Conservation (phyloP, 2,113 vertebrate genomes). For the Dicaeum eximium region DNA sequence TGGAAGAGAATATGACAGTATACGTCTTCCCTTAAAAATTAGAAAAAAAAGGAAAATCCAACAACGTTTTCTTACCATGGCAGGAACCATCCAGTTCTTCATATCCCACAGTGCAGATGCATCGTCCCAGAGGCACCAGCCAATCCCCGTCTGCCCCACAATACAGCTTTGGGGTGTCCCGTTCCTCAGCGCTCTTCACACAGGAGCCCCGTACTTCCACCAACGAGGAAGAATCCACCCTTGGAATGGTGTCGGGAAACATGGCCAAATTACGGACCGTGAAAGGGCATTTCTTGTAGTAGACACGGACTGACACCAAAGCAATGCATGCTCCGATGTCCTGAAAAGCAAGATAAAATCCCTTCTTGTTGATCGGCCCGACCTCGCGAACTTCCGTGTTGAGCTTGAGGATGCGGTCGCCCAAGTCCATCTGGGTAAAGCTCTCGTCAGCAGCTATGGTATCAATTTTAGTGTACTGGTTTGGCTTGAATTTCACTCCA, state of each 20-base stretch:
- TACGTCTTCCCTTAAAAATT: not conserved
- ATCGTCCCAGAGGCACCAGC: slow-evolving; percentile 91
- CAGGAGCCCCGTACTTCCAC: slow-evolving; percentile 94
- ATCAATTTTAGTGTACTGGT: slow-evolving; percentile 90
- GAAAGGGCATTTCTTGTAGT: slow-evolving; percentile 95
- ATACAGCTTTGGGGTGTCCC: slow-evolving; percentile 92
- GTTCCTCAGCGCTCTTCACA: slow-evolving; percentile 90
- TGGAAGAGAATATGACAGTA: not conserved
- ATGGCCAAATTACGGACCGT: slow-evolving; percentile 89
- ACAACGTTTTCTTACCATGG: slow-evolving; percentile 75
- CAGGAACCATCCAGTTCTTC: slow-evolving; percentile 90
- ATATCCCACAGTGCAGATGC: slow-evolving; percentile 90
- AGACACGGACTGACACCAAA: slow-evolving; percentile 90
- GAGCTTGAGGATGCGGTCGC: slow-evolving; percentile 93
- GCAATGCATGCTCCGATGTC: slow-evolving; percentile 96
- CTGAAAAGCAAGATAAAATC: slow-evolving; percentile 93
- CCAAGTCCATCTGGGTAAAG: slow-evolving; percentile 96
- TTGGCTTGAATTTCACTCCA: slow-evolving; percentile 85
- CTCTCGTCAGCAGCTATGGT: slow-evolving; percentile 96
- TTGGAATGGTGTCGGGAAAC: slow-evolving; percentile 93
- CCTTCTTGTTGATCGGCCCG: slow-evolving; percentile 88
- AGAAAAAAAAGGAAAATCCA: fast-evolving
- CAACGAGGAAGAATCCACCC: slow-evolving; percentile 92
- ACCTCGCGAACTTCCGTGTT: slow-evolving; percentile 95
- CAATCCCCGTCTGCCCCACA: slow-evolving; percentile 95